phyloP scores from a whole-genome alignment of 2,797 vertebrate species.

The Fratercula arctica region DNA sequence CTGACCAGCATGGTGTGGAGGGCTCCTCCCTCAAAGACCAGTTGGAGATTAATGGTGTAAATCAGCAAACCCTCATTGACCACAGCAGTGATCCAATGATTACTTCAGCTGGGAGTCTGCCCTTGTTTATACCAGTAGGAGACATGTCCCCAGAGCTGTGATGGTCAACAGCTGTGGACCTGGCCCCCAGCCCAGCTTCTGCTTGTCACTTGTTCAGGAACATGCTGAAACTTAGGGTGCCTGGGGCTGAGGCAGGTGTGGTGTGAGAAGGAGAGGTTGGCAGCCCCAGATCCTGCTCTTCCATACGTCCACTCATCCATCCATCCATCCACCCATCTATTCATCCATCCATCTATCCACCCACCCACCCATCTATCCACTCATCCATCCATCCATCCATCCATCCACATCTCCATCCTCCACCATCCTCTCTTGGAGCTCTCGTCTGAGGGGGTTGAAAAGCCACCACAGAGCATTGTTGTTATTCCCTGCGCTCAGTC shows the following conservation, averaged over 20 bases:
- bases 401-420: not conserved
- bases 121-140: not conserved
- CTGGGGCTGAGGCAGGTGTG: not conserved
- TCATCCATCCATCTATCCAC: too few relatives aligned
- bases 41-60: not conserved
- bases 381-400: too few relatives aligned
- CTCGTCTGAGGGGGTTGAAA: not conserved
- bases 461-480: not conserved
- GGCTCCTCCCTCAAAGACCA: not conserved
- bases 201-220: not conserved
- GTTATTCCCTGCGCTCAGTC: not conserved
- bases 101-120: not conserved
- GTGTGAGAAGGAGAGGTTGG: not conserved
- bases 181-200: not conserved
- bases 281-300: not conserved
- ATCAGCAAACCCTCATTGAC: not conserved
- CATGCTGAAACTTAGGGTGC: not conserved
- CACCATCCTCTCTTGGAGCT: not conserved
- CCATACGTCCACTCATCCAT: too few relatives aligned
- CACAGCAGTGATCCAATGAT: not conserved
- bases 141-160: rapidly evolving
- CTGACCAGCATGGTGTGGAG: not conserved
- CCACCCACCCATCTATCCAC: too few relatives aligned
- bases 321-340: too few relatives aligned
- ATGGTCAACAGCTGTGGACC: not conserved